phyloP scores from a whole-genome alignment of 2,797 vertebrate genomes.

The Ambastaia sidthimunki region DNA sequence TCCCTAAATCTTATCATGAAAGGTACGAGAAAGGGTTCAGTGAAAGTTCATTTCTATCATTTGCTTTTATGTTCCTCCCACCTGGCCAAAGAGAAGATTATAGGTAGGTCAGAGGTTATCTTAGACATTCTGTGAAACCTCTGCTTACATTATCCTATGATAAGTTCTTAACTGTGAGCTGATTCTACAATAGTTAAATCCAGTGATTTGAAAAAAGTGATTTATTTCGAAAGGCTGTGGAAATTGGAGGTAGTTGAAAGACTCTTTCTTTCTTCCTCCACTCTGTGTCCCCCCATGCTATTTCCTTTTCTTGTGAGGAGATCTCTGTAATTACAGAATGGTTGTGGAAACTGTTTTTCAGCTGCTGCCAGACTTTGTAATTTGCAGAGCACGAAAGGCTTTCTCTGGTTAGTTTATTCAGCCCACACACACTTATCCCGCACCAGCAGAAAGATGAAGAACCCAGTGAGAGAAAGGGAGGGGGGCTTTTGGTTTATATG shows the following conservation, averaged over 20 bases:
- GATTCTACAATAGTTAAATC: constrained; percentile 41
- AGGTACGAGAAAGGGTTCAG: constrained; percentile 55
- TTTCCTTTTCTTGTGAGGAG: constrained; percentile 63
- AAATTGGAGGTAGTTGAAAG: constrained; percentile 63
- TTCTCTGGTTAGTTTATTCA: constrained; percentile 62
- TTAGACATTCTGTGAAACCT: constrained; percentile 53
- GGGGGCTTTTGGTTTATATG: constrained; percentile 35
- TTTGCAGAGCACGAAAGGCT: constrained; percentile 61
- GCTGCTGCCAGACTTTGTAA: constrained; percentile 66
- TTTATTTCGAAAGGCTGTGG: constrained; percentile 55
- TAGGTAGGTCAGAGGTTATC: constrained; percentile 75
- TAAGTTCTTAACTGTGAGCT: constrained; percentile 19
- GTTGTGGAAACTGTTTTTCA: constrained; percentile 64
- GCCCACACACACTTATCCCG: constrained; percentile 59
- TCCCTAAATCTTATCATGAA: constrained; percentile 22
- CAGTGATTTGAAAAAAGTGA: constrained; percentile 41
- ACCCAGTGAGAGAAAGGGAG: background rate
- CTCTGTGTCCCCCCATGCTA: constrained; percentile 34
- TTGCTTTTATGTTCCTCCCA: constrained; percentile 60
- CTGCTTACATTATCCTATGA: constrained; percentile 29
- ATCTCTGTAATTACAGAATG: constrained; percentile 68
- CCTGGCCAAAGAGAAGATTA: constrained; percentile 69
- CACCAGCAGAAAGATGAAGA: constrained; percentile 55
- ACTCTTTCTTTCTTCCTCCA: constrained; percentile 31
- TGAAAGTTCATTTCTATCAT: constrained; percentile 53